Evolutionary conservation across 2,888 invertebrate species (phyloP).

Genomic region (Conus canariensis): DNA sequence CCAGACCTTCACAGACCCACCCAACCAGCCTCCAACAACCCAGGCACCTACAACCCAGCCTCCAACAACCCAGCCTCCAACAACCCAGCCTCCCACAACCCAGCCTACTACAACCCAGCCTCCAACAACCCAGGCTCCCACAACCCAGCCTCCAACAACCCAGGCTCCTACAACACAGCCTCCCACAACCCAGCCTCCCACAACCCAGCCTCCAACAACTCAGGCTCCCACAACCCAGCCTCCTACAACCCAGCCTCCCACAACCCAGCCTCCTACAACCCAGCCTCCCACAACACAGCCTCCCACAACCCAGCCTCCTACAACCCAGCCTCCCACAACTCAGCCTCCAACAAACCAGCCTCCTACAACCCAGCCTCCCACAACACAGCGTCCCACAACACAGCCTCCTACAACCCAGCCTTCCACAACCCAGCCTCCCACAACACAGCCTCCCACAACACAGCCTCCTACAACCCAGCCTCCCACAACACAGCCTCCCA

Average conservation of each 20-base stretch:
- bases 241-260: neutral
- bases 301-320: neutral
- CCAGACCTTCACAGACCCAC: neutral
- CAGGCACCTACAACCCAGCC: neutral
- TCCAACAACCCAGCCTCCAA: neutral
- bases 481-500: too few species aligned
- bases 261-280: neutral
- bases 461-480: too few species aligned
- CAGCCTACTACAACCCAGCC: neutral
- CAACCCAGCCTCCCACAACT: neutral
- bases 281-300: neutral
- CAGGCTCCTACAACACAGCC: neutral
- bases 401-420: neutral
- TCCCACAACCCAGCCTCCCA: neutral
- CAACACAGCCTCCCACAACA: too few species aligned
- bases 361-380: neutral
- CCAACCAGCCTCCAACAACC: neutral
- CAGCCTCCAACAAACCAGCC: neutral
- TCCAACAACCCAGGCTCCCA: neutral
- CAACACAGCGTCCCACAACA: neutral
- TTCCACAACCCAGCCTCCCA: neutral
- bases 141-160: neutral
- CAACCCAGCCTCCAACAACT: neutral
- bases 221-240: neutral
- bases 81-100: neutral